Percentiles rank a stretch among this genome's conserved stretches.
These are phyloP conservation scores for Lepetodrilus schrolli DNA, from an alignment of 2,888 invertebrate species.

Conservation along the genomic window DNA sequence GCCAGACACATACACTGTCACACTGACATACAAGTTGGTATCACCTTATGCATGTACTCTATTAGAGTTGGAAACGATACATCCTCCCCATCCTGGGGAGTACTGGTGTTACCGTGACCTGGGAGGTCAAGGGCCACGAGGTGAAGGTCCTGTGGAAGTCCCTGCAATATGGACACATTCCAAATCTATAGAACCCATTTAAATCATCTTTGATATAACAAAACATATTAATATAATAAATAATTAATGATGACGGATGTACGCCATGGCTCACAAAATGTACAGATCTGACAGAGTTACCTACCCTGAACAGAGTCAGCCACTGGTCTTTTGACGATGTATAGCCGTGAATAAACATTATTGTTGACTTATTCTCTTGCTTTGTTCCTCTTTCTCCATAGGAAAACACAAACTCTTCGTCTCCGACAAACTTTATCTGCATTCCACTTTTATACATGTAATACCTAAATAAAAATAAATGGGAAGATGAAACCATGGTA, in stretches of 20 bases:
- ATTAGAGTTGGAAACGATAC: conserved; percentile 45
- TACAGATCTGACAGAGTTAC: too few species aligned
- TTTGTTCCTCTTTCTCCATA: conserved; percentile 60
- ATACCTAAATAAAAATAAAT: conserved; percentile 48
- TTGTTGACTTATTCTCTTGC: conserved; percentile 48
- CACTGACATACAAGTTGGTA: neutral
- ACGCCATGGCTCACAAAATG: too few species aligned
- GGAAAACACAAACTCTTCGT: conserved; percentile 52
- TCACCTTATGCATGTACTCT: conserved; percentile 47
- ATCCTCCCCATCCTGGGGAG: conserved; percentile 50
- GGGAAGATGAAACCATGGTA: too few species aligned
- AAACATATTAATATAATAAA: too few species aligned
- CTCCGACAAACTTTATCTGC: conserved; percentile 56
- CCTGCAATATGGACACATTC: too few species aligned
- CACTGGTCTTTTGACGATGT: conserved; percentile 68
- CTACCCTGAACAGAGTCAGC: conserved; percentile 63
- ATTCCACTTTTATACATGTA: conserved; percentile 56
- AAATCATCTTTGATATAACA: too few species aligned
- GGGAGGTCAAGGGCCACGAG: conserved; percentile 65
- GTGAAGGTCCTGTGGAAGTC: conserved; percentile 58
- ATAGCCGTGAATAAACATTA: conserved; percentile 66
- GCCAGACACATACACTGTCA: too few species aligned
- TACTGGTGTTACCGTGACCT: conserved; percentile 63
- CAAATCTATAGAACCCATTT: too few species aligned
- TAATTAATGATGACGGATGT: too few species aligned